Evolutionary conservation across 2,113 vertebrate species (phyloP).

Genomic region (cattle (Bos taurus)): DNA sequence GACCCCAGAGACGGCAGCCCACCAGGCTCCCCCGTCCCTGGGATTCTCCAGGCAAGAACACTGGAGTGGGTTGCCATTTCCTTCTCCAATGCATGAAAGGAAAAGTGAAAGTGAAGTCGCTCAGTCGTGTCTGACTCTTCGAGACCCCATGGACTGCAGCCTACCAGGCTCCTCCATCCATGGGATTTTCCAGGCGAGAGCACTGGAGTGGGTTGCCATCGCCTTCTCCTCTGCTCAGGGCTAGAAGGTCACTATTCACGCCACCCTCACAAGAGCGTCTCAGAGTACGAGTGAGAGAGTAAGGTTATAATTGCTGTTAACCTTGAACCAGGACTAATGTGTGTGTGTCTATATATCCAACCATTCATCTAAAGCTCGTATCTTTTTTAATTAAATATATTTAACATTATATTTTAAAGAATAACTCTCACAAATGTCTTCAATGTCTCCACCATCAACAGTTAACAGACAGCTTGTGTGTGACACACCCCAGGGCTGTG

Average conservation of each 20-base stretch:
- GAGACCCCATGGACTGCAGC: too few species aligned
- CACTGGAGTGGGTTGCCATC: too few species aligned
- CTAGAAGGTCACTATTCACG: background rate
- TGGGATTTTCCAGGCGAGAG: too few species aligned
- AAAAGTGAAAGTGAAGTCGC: too few species aligned
- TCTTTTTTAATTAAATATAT: background rate
- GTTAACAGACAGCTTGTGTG: background rate
- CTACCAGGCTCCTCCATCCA: too few species aligned
- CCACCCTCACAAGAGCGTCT: accelerated
- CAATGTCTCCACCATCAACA: background rate
- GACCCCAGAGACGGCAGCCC: too few species aligned
- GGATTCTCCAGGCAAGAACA: too few species aligned
- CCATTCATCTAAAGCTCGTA: background rate
- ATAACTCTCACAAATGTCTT: background rate
- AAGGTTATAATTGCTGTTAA: background rate
- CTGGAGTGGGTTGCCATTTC: too few species aligned
- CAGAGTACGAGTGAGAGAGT: background rate
- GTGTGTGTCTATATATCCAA: background rate
- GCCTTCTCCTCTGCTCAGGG: background rate
- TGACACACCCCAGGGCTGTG: background rate
- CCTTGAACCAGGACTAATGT: background rate
- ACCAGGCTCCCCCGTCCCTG: too few species aligned
- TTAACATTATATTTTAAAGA: background rate
- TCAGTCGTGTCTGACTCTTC: too few species aligned
- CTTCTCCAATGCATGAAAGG: too few species aligned